Base-by-base conservation (phyloP, 2,797 vertebrate genomes). In the Dryobates pubescens region DNA sequence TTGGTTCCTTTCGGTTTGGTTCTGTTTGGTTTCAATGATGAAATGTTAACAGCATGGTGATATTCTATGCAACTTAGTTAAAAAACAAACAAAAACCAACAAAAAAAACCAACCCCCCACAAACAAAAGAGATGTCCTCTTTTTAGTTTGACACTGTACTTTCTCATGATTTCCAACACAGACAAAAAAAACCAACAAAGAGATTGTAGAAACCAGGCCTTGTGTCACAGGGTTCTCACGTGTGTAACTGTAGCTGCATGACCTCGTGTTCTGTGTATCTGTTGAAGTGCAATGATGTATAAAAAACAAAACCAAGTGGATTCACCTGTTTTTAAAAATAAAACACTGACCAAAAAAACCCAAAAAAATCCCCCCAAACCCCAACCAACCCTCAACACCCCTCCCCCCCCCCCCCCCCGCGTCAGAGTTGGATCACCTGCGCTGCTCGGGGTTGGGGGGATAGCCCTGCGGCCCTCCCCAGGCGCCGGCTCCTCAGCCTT, bases 31-130 rank as follows among this genome's bases (percentile, higher is more conserved):
- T 98, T 96, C 92, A 97, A 76, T 95, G 93, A 96, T 97, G 97
- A 97, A 96, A 98, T 98, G 98, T 98, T 97, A 90, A 90, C 98
- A 98, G 99, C 99, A 99, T 99, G 99, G 99, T 99, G 98, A 99
- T 98, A 99, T 98, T 99, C 99, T 99, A 99, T 99, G 99, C 99
- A 99, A 99, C 98, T 43, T 98, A 98, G 98, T 98, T 98, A 43
- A 7, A 43, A 43, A 43, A 43, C 14, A 43, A 43, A n/a, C n/a
- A 96, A 51, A 24, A 38, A 38, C 12, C 38, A 38, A 13, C 98
- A 81, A 43, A 43, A 43, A 16, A 43, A 43, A 96, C n/a, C n/a
- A 24, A 24, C 38, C 10, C 4, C 36, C 36, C 36, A 36, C 36
- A 38, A 38, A 38, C 12, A 38, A 36, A 9, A 36, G 9, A n/a